These are phyloP conservation scores for Xylophagus ater DNA, from an alignment of 2,888 invertebrate species.

Conservation along the genomic window DNA sequence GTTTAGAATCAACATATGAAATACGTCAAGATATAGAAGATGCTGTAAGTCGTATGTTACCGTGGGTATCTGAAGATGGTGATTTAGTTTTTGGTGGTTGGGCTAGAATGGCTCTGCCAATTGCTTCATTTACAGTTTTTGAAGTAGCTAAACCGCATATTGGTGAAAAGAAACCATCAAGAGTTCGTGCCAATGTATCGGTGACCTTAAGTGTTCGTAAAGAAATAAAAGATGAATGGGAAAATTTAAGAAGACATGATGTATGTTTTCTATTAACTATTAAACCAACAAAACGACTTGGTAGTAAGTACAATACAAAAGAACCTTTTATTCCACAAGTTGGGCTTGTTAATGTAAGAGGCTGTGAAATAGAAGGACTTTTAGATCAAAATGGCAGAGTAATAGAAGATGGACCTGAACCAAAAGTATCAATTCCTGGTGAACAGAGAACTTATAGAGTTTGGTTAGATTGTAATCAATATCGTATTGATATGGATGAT, in stretches of 20 bases:
- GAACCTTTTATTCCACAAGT: slow-evolving; percentile 86
- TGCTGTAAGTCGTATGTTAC: slow-evolving; percentile 85
- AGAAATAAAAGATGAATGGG: slow-evolving; percentile 95
- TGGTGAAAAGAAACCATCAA: slow-evolving; percentile 88
- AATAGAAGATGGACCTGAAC: slow-evolving; percentile 92
- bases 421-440: slow-evolving; percentile 74
- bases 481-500: slow-evolving; percentile 79
- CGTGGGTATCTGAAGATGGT: slow-evolving; percentile 85
- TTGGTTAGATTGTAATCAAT: slow-evolving; percentile 95
- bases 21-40: slow-evolving; percentile 98
- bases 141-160: slow-evolving; percentile 89
- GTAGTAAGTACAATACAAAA: slow-evolving; percentile 66
- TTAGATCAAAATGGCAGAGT: slow-evolving; percentile 88
- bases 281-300: slow-evolving; percentile 71
- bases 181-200: slow-evolving; percentile 90
- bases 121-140: slow-evolving; percentile 83
- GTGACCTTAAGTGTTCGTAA: slow-evolving; percentile 82
- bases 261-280: slow-evolving; percentile 94
- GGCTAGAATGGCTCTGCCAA: slow-evolving; percentile 97
- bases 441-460: slow-evolving; percentile 87
- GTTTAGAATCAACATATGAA: slow-evolving; percentile 97
- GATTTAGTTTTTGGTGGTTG: slow-evolving; percentile 90
- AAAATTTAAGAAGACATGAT: slow-evolving; percentile 90
- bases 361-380: slow-evolving; percentile 98
- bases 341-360: slow-evolving; percentile 81